Evolutionary conservation across 2,113 vertebrate genomes (phyloP).

Genomic region (Peromyscus californicus): DNA sequence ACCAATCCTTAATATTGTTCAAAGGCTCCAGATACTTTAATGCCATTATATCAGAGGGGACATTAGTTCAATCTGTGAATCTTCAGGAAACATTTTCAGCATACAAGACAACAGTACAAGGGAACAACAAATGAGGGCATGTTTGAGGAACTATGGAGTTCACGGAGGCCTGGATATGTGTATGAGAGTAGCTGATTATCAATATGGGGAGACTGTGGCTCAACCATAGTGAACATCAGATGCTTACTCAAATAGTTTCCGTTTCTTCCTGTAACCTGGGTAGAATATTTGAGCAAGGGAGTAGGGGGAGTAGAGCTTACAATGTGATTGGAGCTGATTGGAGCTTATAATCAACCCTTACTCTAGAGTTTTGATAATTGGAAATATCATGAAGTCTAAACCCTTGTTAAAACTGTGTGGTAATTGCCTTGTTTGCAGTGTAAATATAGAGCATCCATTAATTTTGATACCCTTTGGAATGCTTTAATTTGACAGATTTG

Average conservation of each 20-base stretch:
- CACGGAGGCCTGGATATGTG: neutral
- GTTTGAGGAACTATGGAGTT: slow-evolving; percentile 17
- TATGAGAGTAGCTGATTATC: neutral
- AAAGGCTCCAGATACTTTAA: neutral
- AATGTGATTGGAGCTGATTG: slow-evolving; percentile 40
- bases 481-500: slow-evolving; percentile 70
- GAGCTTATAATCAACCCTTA: neutral
- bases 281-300: neutral
- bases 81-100: neutral
- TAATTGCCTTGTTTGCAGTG: slow-evolving; percentile 62
- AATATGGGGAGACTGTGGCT: neutral
- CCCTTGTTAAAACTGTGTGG: slow-evolving; percentile 36
- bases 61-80: neutral
- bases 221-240: neutral
- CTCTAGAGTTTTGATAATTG: slow-evolving; percentile 51
- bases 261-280: neutral
- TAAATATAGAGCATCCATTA: slow-evolving; percentile 66
- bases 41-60: neutral
- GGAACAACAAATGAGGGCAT: neutral
- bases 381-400: slow-evolving; percentile 58
- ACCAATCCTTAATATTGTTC: neutral
- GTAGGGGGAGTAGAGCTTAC: neutral
- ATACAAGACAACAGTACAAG: neutral
- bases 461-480: slow-evolving; percentile 65
- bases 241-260: neutral